Base-by-base conservation (phyloP, 2,113 vertebrate genomes). In the Sisor rabdophorus region DNA sequence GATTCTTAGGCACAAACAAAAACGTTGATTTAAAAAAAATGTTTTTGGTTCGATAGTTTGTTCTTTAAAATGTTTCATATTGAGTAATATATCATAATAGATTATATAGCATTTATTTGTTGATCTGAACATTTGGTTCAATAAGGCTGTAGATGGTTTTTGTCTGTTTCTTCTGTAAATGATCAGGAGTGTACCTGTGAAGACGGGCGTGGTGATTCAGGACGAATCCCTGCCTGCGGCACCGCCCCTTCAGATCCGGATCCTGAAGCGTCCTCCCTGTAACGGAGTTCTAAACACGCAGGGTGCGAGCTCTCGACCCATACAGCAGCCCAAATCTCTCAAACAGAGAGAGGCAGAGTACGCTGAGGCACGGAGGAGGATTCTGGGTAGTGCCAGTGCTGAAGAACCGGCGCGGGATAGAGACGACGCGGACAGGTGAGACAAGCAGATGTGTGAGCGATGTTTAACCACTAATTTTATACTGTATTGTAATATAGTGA, bases 331-430 rank as follows among this genome's bases (percentile, higher is more conserved):
- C 77, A 98, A 98, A 73, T 94, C 95, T 40, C 83, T 98, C 85
- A 96, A 95, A 0, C 96, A 98, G 87, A 87, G 96, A 19, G 96
- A 98, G 85, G 96, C 96, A 0, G 96, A 98, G 83, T 98, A 98
- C 80, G 96, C 96, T 0, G 96, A 98, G 76, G 96, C 96, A 73
- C 82, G 96, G 47, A 92, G 92, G 79, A 92, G 96, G 67, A 98
- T 98, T 85, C 85, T 98, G 84, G 96, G 96, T 52, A 98, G 96
- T 0, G 94, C 96, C 44, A 97, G 94, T 82, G 95, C 95, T 0
- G 95, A 97, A 48, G 96, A 98, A 69, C 90, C 90, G 3, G 92
- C 93, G 83, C 93, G 94, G 81, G 90, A 91, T 32, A 88, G 83
- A 84, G 83, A 85, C n/a, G 73, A 81, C 70, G 78, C 85, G 16